These are phyloP conservation scores for Xenops minutus DNA, from an alignment of 2,797 vertebrate species.

Conservation along the genomic window DNA sequence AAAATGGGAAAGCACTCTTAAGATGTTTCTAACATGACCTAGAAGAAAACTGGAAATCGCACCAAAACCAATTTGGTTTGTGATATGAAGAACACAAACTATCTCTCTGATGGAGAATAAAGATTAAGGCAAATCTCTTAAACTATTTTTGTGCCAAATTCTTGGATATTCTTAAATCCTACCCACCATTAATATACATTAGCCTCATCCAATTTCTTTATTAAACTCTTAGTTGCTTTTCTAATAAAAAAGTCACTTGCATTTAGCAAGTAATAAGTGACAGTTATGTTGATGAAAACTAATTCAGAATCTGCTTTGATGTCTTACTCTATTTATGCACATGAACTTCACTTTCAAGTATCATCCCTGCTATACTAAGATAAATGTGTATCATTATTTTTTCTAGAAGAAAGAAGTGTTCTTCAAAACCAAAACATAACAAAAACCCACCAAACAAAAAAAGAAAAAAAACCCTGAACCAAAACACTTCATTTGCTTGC, in stretches of 20 bases:
- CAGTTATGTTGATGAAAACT: background rate
- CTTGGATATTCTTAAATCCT: background rate
- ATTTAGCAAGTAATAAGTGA: background rate
- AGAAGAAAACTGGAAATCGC: background rate
- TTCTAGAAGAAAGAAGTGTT: background rate
- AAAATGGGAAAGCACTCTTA: background rate
- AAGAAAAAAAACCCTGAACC: background rate
- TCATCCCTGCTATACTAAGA: background rate
- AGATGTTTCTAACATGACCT: background rate
- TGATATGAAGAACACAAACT: background rate
- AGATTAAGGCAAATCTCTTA: background rate
- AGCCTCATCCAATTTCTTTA: background rate
- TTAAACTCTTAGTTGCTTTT: background rate
- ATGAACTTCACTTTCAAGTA: background rate
- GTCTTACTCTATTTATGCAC: background rate
- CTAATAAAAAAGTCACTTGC: background rate
- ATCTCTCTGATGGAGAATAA: background rate
- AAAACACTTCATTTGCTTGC: accelerated
- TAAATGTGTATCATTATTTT: background rate
- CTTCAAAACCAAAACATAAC: background rate
- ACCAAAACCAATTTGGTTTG: background rate
- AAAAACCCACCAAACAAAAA: background rate
- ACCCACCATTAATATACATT: background rate
- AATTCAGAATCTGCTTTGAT: background rate
- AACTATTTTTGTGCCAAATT: background rate